Base-by-base conservation (phyloP, 2,113 vertebrate species). In the Cyprinodon brontotheroides region DNA sequence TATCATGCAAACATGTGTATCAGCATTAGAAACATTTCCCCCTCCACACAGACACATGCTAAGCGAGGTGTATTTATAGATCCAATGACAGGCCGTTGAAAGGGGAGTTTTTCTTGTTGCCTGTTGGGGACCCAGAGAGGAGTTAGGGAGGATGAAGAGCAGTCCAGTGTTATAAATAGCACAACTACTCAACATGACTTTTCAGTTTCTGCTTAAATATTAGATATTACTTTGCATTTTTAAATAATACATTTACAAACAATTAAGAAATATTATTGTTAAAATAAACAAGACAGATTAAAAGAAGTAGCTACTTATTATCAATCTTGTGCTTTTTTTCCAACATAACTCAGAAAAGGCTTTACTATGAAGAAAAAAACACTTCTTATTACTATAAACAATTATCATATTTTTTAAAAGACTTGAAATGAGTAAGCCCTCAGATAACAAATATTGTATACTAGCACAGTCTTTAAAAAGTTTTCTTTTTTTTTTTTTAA, bases 31-130 rank as follows among this genome's bases (percentile, higher is more conserved):
- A 75, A 78, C 74, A 81, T 71, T 60, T 48, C 38, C 61, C 74
- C 43, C 22, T 57, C 22, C 77, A 65, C 88, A 79, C 74, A 74
- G 48, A 81, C 73, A 79, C 84, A 79, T 74, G 59, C 50, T 59
- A 37, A 29, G 72, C 20, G 48, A 70, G 45, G 83, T 81, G 77
- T 94, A 95, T 95, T 93, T 91, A 95, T 95, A 95, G 86, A 79
- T 74, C 3, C 66, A 62, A 78, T 65, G 92, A 90, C 77, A 87
- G 90, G 93, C 89, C 70, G 89, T 84, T 92, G 92, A 93, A 91
- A 93, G 91, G 91, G 91, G 92, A 91, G 91, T 91, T 94, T 93
- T 93, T 92, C 85, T 83, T 86, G 80, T 82, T 89, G 87, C 87
- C 82, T 70, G 82, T 86, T 84, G 87, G 87, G 83, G 89, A 84